Evolutionary conservation across 1,140 invertebrate genomes (phyloP).

Genomic region (Drosophila kurseongensis): DNA sequence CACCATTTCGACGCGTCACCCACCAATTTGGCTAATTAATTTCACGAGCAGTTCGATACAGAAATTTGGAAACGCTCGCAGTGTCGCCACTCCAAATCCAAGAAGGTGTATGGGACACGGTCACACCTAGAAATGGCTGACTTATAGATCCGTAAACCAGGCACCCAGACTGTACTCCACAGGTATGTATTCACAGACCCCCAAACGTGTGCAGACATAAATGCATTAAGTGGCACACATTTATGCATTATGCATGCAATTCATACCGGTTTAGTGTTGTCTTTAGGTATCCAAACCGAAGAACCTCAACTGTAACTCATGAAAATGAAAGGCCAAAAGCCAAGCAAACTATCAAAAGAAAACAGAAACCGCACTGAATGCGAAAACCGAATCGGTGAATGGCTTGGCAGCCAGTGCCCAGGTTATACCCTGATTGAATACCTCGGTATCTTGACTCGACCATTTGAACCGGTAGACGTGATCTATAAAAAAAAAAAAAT

Average conservation of each 20-base stretch:
- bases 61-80: constrained; percentile 30
- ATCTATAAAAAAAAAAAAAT: too few relatives aligned
- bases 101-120: constrained; percentile 21
- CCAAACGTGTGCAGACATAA: constrained; percentile 27
- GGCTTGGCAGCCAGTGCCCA: constrained; percentile 28
- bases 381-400: constrained; percentile 32
- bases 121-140: constrained; percentile 43
- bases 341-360: constrained; percentile 47
- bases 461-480: too few relatives aligned
- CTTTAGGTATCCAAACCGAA: constrained; percentile 39
- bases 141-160: constrained; percentile 15
- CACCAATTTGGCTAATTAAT: not conserved
- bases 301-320: constrained; percentile 60
- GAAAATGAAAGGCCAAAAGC: constrained; percentile 77
- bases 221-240: constrained; percentile 52
- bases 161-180: constrained; percentile 3
- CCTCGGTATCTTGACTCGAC: too few relatives aligned
- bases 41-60: constrained; percentile 23
- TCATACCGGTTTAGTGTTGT: constrained; percentile 51
- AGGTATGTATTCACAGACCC: constrained; percentile 10
- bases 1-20: not conserved
- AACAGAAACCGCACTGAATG: constrained; percentile 25
- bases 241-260: constrained; percentile 55
- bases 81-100: not conserved
- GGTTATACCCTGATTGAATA: not conserved